Base-by-base conservation (phyloP, 2,797 vertebrate species). In the Tenualosa thibaudeaui region DNA sequence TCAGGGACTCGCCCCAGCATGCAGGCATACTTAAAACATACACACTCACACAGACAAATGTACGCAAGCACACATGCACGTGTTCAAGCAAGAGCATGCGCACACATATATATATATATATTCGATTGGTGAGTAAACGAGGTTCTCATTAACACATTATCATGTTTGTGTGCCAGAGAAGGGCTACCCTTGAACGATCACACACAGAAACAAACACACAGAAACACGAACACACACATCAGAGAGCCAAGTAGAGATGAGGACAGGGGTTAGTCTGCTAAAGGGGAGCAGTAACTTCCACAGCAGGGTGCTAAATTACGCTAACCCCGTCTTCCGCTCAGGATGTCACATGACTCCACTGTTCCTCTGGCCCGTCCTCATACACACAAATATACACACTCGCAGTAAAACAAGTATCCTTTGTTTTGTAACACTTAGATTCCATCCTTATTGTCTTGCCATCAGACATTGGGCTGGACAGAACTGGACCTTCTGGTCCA, bases 261-360 rank as follows among this genome's bases (percentile, higher is more conserved):
- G 86, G 84, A 84, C 22, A 90, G 92, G 94, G 94, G 89, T 92
- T 94, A 92, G 94, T 96, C 94, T 96, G 95, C 95, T 95, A 95
- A 94, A 94, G 95, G 93, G 94, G 93, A 95, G 94, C 93, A 87
- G 92, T 93, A 95, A 95, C 95, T 95, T 95, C 95, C 93, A 95
- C 92, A 95, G 94, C 93, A 95, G 94, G 94, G 94, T 95, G 94
- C 95, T 95, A 94, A 65, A 90, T 95, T 92, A 93, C 95, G 94
- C 95, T 95, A 94, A 92, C 91, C 93, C 93, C 90, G 92, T 90
- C 92, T 91, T 89, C 85, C 81, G 84, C 50, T 87, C 86, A 24
- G 12, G 83, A 86, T 85, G 46, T 87, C 75, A 87, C 60, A 87
- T 75, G 56, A 78, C 86, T 84, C 81, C 75, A 82, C 60, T 58